Base-by-base conservation (phyloP, 1,140 invertebrate species). In the Caenorhabditis inopinata region DNA sequence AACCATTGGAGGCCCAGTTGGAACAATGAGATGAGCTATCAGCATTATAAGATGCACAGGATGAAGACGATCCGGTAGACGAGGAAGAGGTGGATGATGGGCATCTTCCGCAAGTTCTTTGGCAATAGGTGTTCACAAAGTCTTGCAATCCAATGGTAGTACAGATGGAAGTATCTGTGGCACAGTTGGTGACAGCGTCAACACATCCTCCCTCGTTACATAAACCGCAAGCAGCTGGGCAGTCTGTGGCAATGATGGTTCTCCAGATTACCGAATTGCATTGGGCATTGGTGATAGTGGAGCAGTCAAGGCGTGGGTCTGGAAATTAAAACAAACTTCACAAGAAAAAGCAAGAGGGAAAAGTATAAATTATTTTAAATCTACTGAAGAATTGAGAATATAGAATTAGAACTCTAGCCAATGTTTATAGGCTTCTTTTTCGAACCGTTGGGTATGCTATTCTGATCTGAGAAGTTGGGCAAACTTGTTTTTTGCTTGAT, bases 151-250 rank as follows among this genome's bases (percentile, higher is more conserved):
- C 68, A 11, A 38, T n/a, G n/a, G 29, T 79, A 27, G 38, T 46
- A 18, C 79, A 80, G 49, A 80, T 80, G 46, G 68, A 32, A n/a
- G 29, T 46, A 16, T 80, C 38, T 11, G 68, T 75, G 32, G 46
- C 79, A 58, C 79, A 80, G 46, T 80, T 73, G 16, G 49, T 45
- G 42, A 73, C 73, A n/a, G 68, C 32, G 35, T 80, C 79, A 32
- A 80, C 46, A 35, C 79, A 80, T 53, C 79, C 79, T 74, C 73
- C 73, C n/a, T 75, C 75, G 29, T 76, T 53, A 38, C 75, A 76
- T 29, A 76, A 49, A n/a, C 75, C 75, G 25, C 75, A 76, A 12
- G 48, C 48, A 5, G 45, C 29, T 42, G 75, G 75, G 48, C 75
- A 76, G 14, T 76, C 75, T 2, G 25, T 35, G 29, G 75, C 75